Conservation (phyloP, 2,797 vertebrate genomes). For the Simalia tracyae region DNA sequence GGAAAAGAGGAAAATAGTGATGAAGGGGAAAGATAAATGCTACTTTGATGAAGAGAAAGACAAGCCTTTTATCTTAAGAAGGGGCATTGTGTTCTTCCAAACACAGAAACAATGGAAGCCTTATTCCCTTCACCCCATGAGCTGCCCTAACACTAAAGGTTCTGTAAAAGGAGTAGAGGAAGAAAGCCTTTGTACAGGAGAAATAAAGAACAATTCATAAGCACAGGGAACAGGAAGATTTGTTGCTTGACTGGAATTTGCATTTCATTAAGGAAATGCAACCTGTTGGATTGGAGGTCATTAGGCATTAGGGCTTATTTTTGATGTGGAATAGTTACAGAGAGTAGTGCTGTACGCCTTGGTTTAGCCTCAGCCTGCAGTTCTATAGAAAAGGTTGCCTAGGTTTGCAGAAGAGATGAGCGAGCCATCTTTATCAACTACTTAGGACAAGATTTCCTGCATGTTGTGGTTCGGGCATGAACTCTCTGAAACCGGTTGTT, state of each 20-base stretch:
- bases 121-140: constrained; percentile 69
- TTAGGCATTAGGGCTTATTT: constrained; percentile 3
- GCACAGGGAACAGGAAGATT: constrained; percentile 31
- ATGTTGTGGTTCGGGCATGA: too few relatives aligned
- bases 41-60: constrained; percentile 73
- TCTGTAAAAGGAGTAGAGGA: constrained; percentile 65
- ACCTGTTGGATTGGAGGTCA: constrained; percentile 18
- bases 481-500: background rate
- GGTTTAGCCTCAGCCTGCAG: background rate
- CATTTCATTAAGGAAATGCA: constrained; percentile 51
- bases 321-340: background rate
- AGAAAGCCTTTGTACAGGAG: constrained; percentile 62
- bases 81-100: constrained; percentile 68
- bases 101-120: constrained; percentile 72
- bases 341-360: background rate
- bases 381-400: background rate
- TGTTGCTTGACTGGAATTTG: constrained; percentile 35
- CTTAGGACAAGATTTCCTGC: background rate
- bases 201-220: constrained; percentile 77
- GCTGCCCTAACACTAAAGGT: constrained; percentile 55
- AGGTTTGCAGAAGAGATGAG: background rate
- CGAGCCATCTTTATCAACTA: background rate
- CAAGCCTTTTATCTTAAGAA: constrained; percentile 75
- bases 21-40: constrained; percentile 66
- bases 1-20: constrained; percentile 58